Percentiles rank a stretch among this genome's conserved stretches.
phyloP scores from a whole-genome alignment of 2,113 vertebrate species.

The Coregonus clupeaformis region DNA sequence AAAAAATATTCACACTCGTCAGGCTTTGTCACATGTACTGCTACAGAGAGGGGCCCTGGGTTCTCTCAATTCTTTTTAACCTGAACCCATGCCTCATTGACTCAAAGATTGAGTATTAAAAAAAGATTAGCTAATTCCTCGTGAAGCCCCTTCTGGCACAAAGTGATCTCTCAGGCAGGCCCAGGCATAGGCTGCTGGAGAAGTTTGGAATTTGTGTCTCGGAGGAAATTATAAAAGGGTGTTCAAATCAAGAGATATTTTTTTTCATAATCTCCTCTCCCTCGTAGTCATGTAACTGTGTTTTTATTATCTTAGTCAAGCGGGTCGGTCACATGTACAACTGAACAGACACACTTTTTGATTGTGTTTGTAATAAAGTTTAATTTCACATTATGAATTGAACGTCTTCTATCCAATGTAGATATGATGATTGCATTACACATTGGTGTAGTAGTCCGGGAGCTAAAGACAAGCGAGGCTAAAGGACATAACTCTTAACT shows the following conservation, averaged over 20 bases:
- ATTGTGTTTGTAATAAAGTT: background rate
- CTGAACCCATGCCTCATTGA: slow-evolving; percentile 40
- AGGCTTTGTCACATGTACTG: slow-evolving; percentile 2
- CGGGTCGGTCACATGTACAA: background rate
- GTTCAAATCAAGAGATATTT: slow-evolving; percentile 58
- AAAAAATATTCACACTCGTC: slow-evolving; percentile 26
- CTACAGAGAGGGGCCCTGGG: background rate
- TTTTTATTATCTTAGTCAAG: background rate
- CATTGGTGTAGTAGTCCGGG: no score
- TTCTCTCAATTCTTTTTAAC: slow-evolving; percentile 8
- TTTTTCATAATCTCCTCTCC: slow-evolving; percentile 16
- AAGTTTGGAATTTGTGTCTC: slow-evolving; percentile 87
- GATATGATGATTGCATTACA: no score
- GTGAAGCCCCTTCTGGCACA: slow-evolving; percentile 75
- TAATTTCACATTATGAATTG: background rate
- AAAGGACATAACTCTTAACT: no score
- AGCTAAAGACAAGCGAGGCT: no score
- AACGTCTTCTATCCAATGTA: no score
- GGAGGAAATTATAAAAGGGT: slow-evolving; percentile 74
- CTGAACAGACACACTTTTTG: background rate
- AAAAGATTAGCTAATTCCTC: slow-evolving; percentile 69
- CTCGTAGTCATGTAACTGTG: background rate
- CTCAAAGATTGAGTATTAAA: slow-evolving; percentile 53
- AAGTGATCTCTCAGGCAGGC: slow-evolving; percentile 74
- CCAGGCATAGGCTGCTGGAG: slow-evolving; percentile 72